These are phyloP conservation scores for Paragorgia papillata DNA, from an alignment of 92 coral and sea anemone species.

Conservation along the genomic window DNA sequence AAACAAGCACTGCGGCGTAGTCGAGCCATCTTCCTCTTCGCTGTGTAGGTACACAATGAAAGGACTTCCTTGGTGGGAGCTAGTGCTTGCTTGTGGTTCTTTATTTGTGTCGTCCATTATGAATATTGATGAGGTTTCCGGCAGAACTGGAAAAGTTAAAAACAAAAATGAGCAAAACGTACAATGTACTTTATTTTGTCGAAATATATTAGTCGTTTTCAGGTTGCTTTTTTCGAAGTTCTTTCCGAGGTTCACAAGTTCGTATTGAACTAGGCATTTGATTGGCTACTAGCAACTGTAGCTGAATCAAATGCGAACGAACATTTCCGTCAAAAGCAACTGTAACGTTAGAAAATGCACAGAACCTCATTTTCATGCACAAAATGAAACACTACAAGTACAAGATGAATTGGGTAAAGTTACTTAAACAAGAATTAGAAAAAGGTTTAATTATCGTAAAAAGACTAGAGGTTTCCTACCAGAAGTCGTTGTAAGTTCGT, in stretches of 20 bases:
- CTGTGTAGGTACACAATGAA: conserved; percentile 85
- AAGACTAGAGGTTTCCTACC: conserved; percentile 8
- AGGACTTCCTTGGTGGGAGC: conserved; percentile 94
- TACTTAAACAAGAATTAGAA: too few species aligned
- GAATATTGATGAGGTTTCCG: conserved; percentile 18
- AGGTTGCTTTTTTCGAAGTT: too few species aligned
- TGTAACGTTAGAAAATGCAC: not conserved
- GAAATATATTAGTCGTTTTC: too few species aligned
- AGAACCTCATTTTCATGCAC: not conserved
- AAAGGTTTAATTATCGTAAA: too few species aligned
- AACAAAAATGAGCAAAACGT: too few species aligned
- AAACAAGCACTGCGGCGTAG: conserved; percentile 88
- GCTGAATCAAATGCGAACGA: too few species aligned
- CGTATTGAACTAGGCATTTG: too few species aligned
- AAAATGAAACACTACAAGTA: not conserved
- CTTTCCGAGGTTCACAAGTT: too few species aligned
- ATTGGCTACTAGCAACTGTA: too few species aligned
- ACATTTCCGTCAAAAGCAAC: too few species aligned
- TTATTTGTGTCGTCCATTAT: not conserved
- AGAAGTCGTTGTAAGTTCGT: conserved; percentile 46
- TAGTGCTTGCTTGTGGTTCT: conserved; percentile 64
- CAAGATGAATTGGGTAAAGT: too few species aligned
- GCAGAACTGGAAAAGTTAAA: conserved; percentile 7
- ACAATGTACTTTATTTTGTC: too few species aligned
- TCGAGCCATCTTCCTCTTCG: conserved; percentile 93